A percentile compares a stretch with the other conserved stretches of the same genome.
These are phyloP conservation scores for Sphaeridia pumilis DNA, from an alignment of 2,888 invertebrate genomes.

Conservation along the genomic window DNA sequence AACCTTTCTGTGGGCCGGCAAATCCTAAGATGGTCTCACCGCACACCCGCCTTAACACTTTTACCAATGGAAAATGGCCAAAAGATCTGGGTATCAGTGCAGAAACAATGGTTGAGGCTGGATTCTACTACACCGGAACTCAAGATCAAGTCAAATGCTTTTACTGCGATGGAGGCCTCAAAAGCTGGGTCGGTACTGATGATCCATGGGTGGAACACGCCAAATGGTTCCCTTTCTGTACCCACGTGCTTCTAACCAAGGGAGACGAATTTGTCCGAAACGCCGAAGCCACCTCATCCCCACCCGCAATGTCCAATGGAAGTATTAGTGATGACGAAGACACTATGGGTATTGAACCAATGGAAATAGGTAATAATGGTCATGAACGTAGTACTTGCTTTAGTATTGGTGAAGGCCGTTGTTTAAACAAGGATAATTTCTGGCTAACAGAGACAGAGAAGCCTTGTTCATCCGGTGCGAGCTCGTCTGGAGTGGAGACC, in stretches of 20 bases:
- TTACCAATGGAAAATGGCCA: slow-evolving; percentile 59
- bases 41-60: slow-evolving; percentile 58
- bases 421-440: no score
- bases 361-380: slow-evolving; percentile 3
- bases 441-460: no score
- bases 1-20: slow-evolving; percentile 44
- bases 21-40: slow-evolving; percentile 59
- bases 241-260: slow-evolving; percentile 65
- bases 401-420: no score
- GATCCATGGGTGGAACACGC: slow-evolving; percentile 93
- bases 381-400: no score
- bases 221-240: slow-evolving; percentile 79
- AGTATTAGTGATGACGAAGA: slow-evolving; percentile 12
- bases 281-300: slow-evolving; percentile 37
- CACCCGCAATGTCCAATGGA: not conserved
- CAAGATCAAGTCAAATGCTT: slow-evolving; percentile 86
- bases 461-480: not conserved
- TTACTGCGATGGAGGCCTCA: slow-evolving; percentile 83
- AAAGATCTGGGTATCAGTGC: slow-evolving; percentile 61
- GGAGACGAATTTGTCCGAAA: slow-evolving; percentile 63
- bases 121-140: slow-evolving; percentile 77
- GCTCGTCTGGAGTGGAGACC: not conserved
- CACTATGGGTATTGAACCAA: not conserved
- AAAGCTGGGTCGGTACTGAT: slow-evolving; percentile 84
- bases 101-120: slow-evolving; percentile 69